Evolutionary conservation across 2,888 invertebrate genomes (phyloP).

Genomic region (Drosophila cognata): DNA sequence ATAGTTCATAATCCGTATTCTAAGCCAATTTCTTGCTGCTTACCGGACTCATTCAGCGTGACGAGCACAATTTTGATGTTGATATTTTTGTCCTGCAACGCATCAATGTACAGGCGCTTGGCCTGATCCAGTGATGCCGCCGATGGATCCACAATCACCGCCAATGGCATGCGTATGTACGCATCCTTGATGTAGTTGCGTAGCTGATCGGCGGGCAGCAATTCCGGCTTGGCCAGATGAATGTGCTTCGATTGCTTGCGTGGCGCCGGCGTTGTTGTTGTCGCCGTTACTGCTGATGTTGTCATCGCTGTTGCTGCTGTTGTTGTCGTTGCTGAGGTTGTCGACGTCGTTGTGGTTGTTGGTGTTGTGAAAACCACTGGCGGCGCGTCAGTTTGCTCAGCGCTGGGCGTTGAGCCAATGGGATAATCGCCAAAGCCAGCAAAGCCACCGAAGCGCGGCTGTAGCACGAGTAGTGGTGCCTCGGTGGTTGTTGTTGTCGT

Average conservation of each 20-base stretch:
- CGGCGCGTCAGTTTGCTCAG: conserved; percentile 21
- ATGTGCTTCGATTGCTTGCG: conserved; percentile 83
- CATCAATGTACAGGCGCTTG: conserved; percentile 83
- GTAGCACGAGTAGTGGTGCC: conserved; percentile 39
- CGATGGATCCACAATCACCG: conserved; percentile 84
- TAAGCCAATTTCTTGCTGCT: conserved; percentile 30
- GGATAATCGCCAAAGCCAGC: conserved; percentile 38
- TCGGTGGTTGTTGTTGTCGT: conserved; percentile 39
- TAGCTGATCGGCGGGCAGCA: conserved; percentile 84
- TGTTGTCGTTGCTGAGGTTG: conserved; percentile 52
- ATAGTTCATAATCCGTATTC: not conserved
- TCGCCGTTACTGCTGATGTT: conserved; percentile 47
- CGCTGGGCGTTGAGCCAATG: conserved; percentile 1
- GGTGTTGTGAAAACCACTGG: conserved; percentile 7
- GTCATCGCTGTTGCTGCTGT: conserved; percentile 48
- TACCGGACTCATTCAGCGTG: conserved; percentile 84
- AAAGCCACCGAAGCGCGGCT: conserved; percentile 51
- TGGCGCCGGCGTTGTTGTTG: conserved; percentile 48
- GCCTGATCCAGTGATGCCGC: conserved; percentile 82
- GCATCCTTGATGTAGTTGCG: conserved; percentile 85
- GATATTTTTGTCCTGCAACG: conserved; percentile 82
- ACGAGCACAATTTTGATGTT: conserved; percentile 84
- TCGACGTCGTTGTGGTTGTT: conserved; percentile 46
- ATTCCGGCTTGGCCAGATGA: conserved; percentile 73
- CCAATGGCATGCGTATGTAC: conserved; percentile 85